A percentile compares a stretch with the other conserved stretches of the same genome.
Conservation (phyloP, 1,140 invertebrate genomes). For the Helicoverpa armigera region DNA sequence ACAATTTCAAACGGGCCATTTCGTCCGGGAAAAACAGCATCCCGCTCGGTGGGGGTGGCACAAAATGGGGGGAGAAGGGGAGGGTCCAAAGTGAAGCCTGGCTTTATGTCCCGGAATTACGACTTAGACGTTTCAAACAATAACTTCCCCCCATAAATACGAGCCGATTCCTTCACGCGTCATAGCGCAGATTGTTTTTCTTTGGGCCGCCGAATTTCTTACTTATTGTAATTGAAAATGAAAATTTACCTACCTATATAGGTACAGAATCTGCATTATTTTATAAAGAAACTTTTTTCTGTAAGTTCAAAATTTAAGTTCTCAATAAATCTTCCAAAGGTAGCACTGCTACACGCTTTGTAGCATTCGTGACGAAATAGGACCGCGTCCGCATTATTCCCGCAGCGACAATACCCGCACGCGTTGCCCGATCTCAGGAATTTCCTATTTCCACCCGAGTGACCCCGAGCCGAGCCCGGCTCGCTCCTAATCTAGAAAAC, state of each 20-base stretch:
- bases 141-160: constrained; percentile 84
- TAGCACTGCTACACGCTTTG: neutral
- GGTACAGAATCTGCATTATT: no score
- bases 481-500: constrained; percentile 80
- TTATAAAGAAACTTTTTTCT: no score
- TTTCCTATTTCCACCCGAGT: constrained; percentile 52
- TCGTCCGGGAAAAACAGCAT: constrained; percentile 85
- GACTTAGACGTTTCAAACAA: constrained; percentile 87
- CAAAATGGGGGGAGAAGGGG: constrained; percentile 45
- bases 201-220: constrained; percentile 56
- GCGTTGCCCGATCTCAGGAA: constrained; percentile 51
- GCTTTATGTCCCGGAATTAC: constrained; percentile 84
- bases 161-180: constrained; percentile 85
- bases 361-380: constrained; percentile 35
- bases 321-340: constrained; percentile 1
- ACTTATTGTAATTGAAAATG: no score
- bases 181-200: constrained; percentile 81
- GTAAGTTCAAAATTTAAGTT: no score
- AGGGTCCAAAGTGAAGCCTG: constrained; percentile 79
- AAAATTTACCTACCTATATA: no score
- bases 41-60: constrained; percentile 64
- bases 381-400: constrained; percentile 38
- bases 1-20: constrained; percentile 86
- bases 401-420: constrained; percentile 23
- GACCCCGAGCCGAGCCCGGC: constrained; percentile 51